Percentiles rank a stretch among this genome's conserved stretches.
These are phyloP conservation scores for Pristionchus pacificus DNA, from an alignment of 1,140 invertebrate genomes.

Conservation along the genomic window DNA sequence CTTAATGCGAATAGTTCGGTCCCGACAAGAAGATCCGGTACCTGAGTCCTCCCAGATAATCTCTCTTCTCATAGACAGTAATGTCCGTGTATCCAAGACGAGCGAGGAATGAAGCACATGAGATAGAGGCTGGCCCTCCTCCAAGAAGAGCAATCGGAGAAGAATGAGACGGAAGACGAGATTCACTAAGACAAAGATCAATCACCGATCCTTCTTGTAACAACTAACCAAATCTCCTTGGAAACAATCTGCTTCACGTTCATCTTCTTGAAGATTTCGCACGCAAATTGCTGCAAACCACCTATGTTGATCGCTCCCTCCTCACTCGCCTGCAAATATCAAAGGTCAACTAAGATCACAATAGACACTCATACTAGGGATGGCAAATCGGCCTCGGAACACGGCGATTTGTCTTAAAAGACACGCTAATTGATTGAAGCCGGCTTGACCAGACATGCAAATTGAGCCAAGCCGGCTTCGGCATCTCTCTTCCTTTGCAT, in stretches of 20 bases:
- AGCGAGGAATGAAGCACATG: slow-evolving; percentile 89
- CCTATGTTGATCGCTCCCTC: slow-evolving; percentile 98
- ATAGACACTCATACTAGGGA: no score
- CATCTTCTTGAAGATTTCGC: slow-evolving; percentile 90
- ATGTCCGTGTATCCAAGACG: slow-evolving; percentile 84
- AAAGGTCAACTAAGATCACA: no score
- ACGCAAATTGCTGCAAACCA: slow-evolving; percentile 93
- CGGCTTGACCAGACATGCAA: no score
- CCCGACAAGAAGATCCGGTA: slow-evolving; percentile 61
- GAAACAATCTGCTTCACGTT: slow-evolving; percentile 77
- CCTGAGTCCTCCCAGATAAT: slow-evolving; percentile 79
- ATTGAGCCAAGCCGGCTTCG: no score
- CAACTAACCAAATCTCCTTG: slow-evolving; percentile 61
- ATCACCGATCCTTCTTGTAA: not conserved
- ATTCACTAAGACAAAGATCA: not conserved
- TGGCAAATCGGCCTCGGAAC: no score
- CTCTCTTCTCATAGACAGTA: slow-evolving; percentile 84
- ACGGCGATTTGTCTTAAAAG: no score
- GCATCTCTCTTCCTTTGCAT: no score
- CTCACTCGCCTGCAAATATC: slow-evolving; percentile 73
- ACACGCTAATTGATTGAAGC: no score
- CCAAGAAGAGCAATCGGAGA: slow-evolving; percentile 56
- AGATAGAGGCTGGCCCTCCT: slow-evolving; percentile 90
- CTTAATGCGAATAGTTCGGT: not conserved
- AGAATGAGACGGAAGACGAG: slow-evolving; percentile 23